Conservation (phyloP, 2,113 vertebrate species). For the Excalfactoria chinensis region DNA sequence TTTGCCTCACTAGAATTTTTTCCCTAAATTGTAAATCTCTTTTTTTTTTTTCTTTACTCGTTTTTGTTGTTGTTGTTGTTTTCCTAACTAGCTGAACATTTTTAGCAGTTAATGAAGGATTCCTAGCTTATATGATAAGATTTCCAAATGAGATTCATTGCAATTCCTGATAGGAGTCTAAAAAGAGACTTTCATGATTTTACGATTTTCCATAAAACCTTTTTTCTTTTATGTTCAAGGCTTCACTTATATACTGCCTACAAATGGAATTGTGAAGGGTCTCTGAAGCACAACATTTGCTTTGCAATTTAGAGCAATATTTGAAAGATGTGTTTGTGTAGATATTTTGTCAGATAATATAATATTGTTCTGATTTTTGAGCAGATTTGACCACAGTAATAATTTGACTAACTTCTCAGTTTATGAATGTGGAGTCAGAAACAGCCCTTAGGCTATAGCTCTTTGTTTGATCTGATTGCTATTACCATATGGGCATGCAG, state of each 20-base stretch:
- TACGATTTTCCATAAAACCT: not conserved
- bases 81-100: not conserved
- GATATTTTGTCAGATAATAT: slow-evolving; percentile 5
- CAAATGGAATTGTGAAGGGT: not conserved
- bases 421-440: slow-evolving; percentile 4
- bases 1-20: not conserved
- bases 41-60: not conserved
- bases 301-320: not conserved
- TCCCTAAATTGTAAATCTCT: not conserved
- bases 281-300: not conserved
- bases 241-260: not conserved
- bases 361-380: slow-evolving; percentile 9
- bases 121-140: not conserved
- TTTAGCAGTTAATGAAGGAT: not conserved
- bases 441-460: not conserved
- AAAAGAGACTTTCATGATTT: not conserved
- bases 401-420: slow-evolving; percentile 14
- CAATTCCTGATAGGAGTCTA: not conserved
- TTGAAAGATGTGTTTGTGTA: slow-evolving; percentile 3
- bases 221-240: not conserved
- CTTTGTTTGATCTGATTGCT: slow-evolving; percentile 15
- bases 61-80: not conserved
- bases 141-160: not conserved
- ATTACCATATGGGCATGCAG: slow-evolving; percentile 11
- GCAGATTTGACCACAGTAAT: slow-evolving; percentile 9